Percentiles rank a stretch among this genome's conserved stretches.
These are phyloP conservation scores for Siniperca chuatsi DNA, from an alignment of 2,113 vertebrate species.

Conservation along the genomic window DNA sequence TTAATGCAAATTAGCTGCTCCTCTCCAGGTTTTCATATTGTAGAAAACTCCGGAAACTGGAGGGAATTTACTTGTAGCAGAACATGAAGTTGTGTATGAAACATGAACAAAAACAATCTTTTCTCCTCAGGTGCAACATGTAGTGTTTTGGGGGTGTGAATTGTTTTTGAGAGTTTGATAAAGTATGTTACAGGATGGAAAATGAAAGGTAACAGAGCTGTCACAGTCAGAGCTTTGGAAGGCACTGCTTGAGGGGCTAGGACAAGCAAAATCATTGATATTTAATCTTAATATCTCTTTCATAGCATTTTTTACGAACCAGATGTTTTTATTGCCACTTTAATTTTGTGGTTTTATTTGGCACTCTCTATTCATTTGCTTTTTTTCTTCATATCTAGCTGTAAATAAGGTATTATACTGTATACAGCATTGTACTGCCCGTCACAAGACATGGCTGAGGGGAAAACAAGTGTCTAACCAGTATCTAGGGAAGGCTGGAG, in stretches of 20 bases:
- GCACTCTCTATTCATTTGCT: neutral
- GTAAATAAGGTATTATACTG: neutral
- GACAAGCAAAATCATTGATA: slow-evolving; percentile 5
- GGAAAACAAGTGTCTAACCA: neutral
- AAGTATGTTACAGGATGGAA: slow-evolving; percentile 11
- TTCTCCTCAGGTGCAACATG: neutral
- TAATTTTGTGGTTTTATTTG: slow-evolving; percentile 13
- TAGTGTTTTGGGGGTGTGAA: neutral
- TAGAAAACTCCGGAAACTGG: neutral
- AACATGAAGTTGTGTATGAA: neutral
- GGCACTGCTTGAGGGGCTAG: neutral
- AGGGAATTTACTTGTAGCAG: neutral
- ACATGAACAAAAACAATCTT: neutral
- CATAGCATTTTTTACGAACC: slow-evolving; percentile 11
- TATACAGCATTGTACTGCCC: neutral
- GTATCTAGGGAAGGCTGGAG: slow-evolving; percentile 6
- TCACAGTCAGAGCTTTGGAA: neutral
- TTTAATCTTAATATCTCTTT: slow-evolving; percentile 4
- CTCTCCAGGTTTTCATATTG: slow-evolving; percentile 15
- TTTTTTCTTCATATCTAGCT: neutral
- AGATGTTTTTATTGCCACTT: slow-evolving; percentile 28
- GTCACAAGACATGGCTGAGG: slow-evolving; percentile 1
- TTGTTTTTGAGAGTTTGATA: neutral
- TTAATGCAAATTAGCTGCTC: slow-evolving; percentile 38
- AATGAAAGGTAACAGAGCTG: neutral